Evolutionary conservation across 2,113 vertebrate species (phyloP), one percentile per base, ranked within the genome.

Genomic region (Nerophis lumbriciformis): DNA sequence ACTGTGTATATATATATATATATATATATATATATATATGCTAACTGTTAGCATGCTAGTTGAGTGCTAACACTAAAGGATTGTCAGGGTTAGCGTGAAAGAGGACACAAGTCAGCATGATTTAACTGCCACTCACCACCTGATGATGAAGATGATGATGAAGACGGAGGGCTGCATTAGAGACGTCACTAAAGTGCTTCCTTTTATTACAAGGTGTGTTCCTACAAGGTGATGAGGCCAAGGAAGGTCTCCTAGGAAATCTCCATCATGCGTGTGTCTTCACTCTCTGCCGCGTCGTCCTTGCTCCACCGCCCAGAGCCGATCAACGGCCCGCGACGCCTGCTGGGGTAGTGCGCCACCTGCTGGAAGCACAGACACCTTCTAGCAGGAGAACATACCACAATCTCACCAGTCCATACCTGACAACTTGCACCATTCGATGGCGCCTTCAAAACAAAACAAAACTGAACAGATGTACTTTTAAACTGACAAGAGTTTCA

Each of bases 211-310:
- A 67, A 15, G 5, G 47, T 21, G 50, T 8, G 48, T 57, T 74
- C 63, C 68, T 66, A 66, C 57, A 65, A 21, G 16, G 52, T 48
- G 48, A 45, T 51, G 45, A 60, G 56, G 64, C 48, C 19, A 61
- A 66, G 68, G 61, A 44, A 49, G 53, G 53, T 75, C 66, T 71
- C 75, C 88, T 94, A 96, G 70, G 93, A 92, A 62, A 89, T 94
- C 81, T 99, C 96, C 97, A 99, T 99, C 93, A 94, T 94, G 85
- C 91, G 93, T 11, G 88, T 85, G 81, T 99, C 97, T 5, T 99
- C 96, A 8, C 83, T 72, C 69, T 98, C 96, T 66, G 77, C 77
- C 1, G 61, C 11, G 5, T 97, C 95, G 4, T 95, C 94, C 87
- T 90, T 94, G 73, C 90, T 90, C 88, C 91, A 87, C 78, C 87